Base-by-base conservation (phyloP, 2,888 invertebrate genomes). In the Pollenia amentaria region DNA sequence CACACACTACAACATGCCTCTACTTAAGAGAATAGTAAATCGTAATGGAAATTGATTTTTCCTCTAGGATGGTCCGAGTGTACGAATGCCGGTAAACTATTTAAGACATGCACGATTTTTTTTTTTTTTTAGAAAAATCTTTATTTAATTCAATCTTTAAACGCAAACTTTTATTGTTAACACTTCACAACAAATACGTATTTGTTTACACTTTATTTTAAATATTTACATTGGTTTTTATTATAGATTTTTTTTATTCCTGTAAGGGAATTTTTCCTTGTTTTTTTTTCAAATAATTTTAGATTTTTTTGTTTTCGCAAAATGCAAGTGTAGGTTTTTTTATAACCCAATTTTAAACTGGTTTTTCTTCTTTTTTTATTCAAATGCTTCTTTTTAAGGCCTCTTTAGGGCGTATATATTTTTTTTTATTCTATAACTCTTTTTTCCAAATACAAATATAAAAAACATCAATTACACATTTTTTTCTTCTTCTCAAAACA, bases 21-120 rank as follows among this genome's bases (percentile, higher is more conserved):
- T 53, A 76, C 60, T 73, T 44, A 44, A 38, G 64, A 62, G 53
- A 67, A 79, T 51, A 44, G 60, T 53, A 73, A 29, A 73, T 62
- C 62, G 77, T 18, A 72, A 77, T 16, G 55, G 16, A 89, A 91
- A 91, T 91, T 91, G 91, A 91, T 91, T 91, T 92, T 92, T 92
- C 91, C 57, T 79, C 57, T 65, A 75, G 64, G 64, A 78, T 67
- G 55, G 42, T 53, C n/a, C 40, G 18, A 53, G 40, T 14, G 44
- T 75, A 60, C 64, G 57, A 77, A 64, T 69, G 76, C 84, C 80
- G 72, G 87, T 48, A 80, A 77, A 80, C 73, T 76, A 53, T 42
- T 38, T 55, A 48, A 40, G 16, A 64, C 18, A 67, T 21, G 42
- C 48, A 65, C 65, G 2, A 16, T 44, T 29, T 38, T 21, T 76